These are phyloP conservation scores for Luehdorfia chinensis DNA, from an alignment of 1,140 invertebrate genomes.

Conservation along the genomic window DNA sequence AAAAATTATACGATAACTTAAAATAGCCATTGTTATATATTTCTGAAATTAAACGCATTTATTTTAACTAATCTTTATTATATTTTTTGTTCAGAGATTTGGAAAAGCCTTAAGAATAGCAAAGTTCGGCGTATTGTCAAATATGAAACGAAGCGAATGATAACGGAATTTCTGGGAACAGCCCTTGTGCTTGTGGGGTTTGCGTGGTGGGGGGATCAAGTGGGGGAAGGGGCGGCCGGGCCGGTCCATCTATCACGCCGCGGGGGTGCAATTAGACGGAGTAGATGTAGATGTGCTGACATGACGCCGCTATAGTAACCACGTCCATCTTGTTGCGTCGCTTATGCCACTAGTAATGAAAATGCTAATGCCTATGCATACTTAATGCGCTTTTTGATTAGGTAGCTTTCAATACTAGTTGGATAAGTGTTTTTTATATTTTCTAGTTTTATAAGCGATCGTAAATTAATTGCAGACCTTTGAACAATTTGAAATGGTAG, in stretches of 20 bases:
- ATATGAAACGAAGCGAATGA: conserved; percentile 61
- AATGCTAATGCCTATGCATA: conserved; percentile 10
- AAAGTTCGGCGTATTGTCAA: conserved; percentile 53
- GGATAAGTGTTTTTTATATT: neutral
- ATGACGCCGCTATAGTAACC: conserved; percentile 44
- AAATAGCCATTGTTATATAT: too few relatives aligned
- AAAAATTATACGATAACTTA: too few relatives aligned
- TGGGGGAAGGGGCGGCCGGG: conserved; percentile 20
- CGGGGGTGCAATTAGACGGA: conserved; percentile 70
- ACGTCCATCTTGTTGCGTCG: conserved; percentile 38
- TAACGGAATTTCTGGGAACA: conserved; percentile 75
- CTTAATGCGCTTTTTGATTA: conserved; percentile 4
- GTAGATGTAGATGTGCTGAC: conserved; percentile 69
- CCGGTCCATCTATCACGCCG: conserved; percentile 70
- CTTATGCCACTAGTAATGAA: conserved; percentile 20
- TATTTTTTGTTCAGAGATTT: too few relatives aligned
- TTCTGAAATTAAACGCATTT: too few relatives aligned
- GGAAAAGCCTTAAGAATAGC: conserved; percentile 39
- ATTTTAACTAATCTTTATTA: too few relatives aligned
- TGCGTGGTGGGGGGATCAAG: conserved; percentile 35
- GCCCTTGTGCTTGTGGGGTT: conserved; percentile 62
- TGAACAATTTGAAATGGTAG: too few relatives aligned
- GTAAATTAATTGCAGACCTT: too few relatives aligned
- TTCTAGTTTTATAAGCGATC: too few relatives aligned
- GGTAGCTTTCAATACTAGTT: neutral